Percentiles rank a stretch among this genome's conserved stretches.
phyloP scores from a whole-genome alignment of 2,888 invertebrate species.

The Leptopilina drosophilae region DNA sequence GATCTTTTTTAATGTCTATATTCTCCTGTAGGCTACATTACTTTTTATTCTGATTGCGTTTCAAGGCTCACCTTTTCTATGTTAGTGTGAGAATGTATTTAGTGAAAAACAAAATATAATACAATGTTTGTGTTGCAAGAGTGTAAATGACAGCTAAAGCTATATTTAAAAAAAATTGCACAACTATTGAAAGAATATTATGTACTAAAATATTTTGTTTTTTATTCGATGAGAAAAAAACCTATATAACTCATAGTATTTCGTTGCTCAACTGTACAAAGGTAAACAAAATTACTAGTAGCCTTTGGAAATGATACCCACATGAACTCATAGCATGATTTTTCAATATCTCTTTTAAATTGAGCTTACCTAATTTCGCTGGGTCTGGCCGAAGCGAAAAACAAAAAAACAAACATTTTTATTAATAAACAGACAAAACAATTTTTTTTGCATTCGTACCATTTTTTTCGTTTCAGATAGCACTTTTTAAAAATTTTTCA shows the following conservation, averaged over 20 bases:
- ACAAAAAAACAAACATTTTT: slow-evolving; percentile 63
- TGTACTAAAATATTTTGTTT: not conserved
- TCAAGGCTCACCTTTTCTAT: slow-evolving; percentile 9
- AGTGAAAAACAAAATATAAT: slow-evolving; percentile 16
- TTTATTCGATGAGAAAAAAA: not conserved
- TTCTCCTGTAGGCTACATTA: slow-evolving; percentile 13
- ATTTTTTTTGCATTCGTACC: not conserved
- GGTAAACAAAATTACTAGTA: not conserved
- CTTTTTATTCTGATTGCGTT: slow-evolving; percentile 23
- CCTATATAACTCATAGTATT: not conserved
- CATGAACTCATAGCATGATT: slow-evolving; percentile 55
- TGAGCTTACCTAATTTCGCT: slow-evolving; percentile 72
- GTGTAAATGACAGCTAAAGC: slow-evolving; percentile 19
- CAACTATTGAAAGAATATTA: not conserved
- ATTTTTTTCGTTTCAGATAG: not conserved
- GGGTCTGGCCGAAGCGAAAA: slow-evolving; percentile 71
- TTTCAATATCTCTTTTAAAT: slow-evolving; percentile 45
- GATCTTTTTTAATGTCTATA: slow-evolving; percentile 8
- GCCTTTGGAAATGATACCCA: slow-evolving; percentile 1
- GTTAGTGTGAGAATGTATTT: slow-evolving; percentile 35
- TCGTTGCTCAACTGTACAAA: not conserved
- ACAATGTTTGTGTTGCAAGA: slow-evolving; percentile 25
- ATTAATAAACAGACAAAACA: slow-evolving; percentile 61
- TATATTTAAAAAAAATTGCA: slow-evolving; percentile 8
- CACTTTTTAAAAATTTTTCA: not conserved